Base-by-base conservation (phyloP, 2,888 invertebrate species). In the Tanytarsus gracilentus region DNA sequence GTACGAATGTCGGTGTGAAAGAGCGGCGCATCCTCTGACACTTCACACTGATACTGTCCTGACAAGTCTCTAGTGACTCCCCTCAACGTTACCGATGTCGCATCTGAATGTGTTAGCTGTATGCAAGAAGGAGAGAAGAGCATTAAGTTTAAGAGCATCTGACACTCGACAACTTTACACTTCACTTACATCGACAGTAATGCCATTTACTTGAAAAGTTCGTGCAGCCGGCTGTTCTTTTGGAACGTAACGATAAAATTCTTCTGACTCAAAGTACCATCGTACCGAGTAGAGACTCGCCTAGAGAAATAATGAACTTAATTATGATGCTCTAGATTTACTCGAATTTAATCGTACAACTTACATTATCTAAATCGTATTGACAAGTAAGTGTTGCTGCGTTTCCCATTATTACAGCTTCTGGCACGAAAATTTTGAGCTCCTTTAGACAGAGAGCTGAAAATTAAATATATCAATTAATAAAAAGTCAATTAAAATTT, bases 231-330 rank as follows among this genome's bases (percentile, higher is more conserved):
- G 80, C 44, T 74, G 69, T 67, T 79, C 79, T 64, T 79, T 80
- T 30, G 82, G 81, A 61, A 79, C 76, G 68, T 73, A 82, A 64
- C 81, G 77, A 71, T 81, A 83, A 71, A 83, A 82, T 69, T 83
- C 82, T 64, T 76, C 75, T 27, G 72, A 68, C 63, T 78, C 78
- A 65, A 79, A 77, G 71, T 81, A 82, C 82, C 82, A 83, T 69
- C 81, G 80, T 64, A 83, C 79, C 21, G 80, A 77, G 68, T 83
- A 82, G 48, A 83, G 72, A 33, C 71, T 70, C 52, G 73, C 73
- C 74, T 74, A 64, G n/a, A 64, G 65, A 59, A 48, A 9, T 11
- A 14, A 36, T 26, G 25, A 49, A 30, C 23, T 39, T 27, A n/a
- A n/a, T 58, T 61, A 50, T 39, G 14, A 36, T 18, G 36, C 27